Percentiles rank a stretch among this genome's conserved stretches.
phyloP scores from a whole-genome alignment of 2,888 invertebrate genomes.

The Electrophaes corylata region DNA sequence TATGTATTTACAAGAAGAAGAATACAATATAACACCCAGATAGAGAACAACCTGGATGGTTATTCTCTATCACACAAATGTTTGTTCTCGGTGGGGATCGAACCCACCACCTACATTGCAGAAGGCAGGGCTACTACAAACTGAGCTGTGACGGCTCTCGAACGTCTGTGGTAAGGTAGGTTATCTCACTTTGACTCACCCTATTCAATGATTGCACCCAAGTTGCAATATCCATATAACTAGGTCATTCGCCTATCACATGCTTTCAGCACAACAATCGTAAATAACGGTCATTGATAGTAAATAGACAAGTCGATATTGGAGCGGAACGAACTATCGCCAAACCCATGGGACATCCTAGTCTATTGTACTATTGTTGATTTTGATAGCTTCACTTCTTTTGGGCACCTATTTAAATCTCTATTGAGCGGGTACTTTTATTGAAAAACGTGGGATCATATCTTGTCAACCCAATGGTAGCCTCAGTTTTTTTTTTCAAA shows the following conservation, averaged over 20 bases:
- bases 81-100: no score
- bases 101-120: no score
- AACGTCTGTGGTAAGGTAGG: no score
- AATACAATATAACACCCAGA: no score
- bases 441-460: background rate
- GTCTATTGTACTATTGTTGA: constrained; percentile 23
- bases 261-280: constrained; percentile 39
- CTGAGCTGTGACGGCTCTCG: no score
- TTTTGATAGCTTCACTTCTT: constrained; percentile 11
- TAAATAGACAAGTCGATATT: constrained; percentile 51
- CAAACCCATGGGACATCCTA: constrained; percentile 50
- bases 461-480: no score
- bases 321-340: constrained; percentile 59
- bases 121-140: no score
- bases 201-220: constrained; percentile 41
- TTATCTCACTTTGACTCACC: constrained; percentile 16
- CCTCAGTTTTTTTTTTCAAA: no score
- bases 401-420: background rate
- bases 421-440: background rate
- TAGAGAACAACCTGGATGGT: no score
- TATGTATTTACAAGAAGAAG: no score
- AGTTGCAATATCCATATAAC: constrained; percentile 29
- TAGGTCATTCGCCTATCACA: constrained; percentile 51
- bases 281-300: constrained; percentile 58
- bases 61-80: no score